Evolutionary conservation across 2,888 invertebrate genomes (phyloP).

Genomic region (Arctia plantaginis): DNA sequence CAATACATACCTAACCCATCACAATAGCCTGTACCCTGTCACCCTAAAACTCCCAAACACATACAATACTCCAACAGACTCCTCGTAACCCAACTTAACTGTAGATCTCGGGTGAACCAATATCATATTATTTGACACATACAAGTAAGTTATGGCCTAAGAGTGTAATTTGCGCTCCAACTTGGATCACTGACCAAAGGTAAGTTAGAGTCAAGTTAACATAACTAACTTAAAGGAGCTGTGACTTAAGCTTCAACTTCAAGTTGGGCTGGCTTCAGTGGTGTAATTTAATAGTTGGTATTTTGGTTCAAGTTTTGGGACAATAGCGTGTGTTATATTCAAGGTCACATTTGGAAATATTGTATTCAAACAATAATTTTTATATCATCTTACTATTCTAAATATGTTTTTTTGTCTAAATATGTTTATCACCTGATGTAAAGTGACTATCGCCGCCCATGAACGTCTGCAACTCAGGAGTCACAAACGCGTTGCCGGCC

Average conservation of each 20-base stretch:
- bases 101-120: conserved; percentile 25
- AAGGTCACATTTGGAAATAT: no score
- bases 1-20: neutral
- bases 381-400: no score
- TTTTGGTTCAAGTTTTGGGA: conserved; percentile 41
- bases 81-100: conserved; percentile 24
- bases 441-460: no score
- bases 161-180: conserved; percentile 51
- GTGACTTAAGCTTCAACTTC: conserved; percentile 59
- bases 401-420: no score
- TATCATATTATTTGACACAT: conserved; percentile 43
- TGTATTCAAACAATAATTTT: no score
- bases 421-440: no score
- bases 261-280: conserved; percentile 52
- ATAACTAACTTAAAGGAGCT: conserved; percentile 59
- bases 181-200: conserved; percentile 58
- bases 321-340: neutral
- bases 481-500: no score
- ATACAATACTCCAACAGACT: conserved; percentile 9
- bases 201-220: conserved; percentile 56
- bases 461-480: no score
- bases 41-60: neutral
- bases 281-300: conserved; percentile 61
- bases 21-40: neutral
- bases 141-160: conserved; percentile 46